Conservation (phyloP, 1,140 invertebrate genomes). For the Meloidogyne chitwoodi region DNA sequence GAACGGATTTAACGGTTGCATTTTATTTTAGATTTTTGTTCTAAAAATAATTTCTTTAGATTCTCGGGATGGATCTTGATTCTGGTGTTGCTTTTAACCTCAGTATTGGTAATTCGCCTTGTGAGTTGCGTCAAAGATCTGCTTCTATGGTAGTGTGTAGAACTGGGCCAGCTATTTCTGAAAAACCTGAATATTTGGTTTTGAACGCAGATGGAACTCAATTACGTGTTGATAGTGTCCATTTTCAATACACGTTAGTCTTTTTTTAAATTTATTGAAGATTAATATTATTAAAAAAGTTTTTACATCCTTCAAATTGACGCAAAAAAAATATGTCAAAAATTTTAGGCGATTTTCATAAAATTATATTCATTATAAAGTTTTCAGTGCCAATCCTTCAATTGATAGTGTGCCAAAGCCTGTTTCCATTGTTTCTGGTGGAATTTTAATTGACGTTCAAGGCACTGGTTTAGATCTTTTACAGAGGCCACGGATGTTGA, state of each 20-base stretch:
- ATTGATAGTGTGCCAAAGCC: conserved; percentile 36
- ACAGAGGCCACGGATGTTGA: conserved; percentile 46
- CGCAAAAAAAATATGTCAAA: no score
- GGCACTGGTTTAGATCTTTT: conserved; percentile 44
- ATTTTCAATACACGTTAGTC: conserved; percentile 45
- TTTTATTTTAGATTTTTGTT: no score
- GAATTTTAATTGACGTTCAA: conserved; percentile 44
- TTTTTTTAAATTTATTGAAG: background rate
- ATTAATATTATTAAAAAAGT: no score
- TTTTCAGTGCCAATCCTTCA: conserved; percentile 45
- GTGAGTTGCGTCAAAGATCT: conserved; percentile 68
- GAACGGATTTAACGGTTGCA: conserved; percentile 74
- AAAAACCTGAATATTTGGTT: conserved; percentile 35
- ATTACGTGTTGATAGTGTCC: conserved; percentile 47
- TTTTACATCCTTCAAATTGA: no score
- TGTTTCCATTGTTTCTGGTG: conserved; percentile 43
- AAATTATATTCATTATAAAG: background rate
- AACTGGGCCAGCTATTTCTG: conserved; percentile 31
- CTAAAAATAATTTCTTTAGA: conserved; percentile 49
- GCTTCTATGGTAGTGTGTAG: conserved; percentile 40
- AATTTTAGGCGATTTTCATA: no score
- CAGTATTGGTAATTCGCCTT: conserved; percentile 71
- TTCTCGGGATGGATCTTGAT: conserved; percentile 84
- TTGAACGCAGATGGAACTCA: conserved; percentile 51
- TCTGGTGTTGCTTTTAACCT: conserved; percentile 84